Base-by-base conservation (phyloP, 2,113 vertebrate genomes). In the Phoenicopterus ruber region DNA sequence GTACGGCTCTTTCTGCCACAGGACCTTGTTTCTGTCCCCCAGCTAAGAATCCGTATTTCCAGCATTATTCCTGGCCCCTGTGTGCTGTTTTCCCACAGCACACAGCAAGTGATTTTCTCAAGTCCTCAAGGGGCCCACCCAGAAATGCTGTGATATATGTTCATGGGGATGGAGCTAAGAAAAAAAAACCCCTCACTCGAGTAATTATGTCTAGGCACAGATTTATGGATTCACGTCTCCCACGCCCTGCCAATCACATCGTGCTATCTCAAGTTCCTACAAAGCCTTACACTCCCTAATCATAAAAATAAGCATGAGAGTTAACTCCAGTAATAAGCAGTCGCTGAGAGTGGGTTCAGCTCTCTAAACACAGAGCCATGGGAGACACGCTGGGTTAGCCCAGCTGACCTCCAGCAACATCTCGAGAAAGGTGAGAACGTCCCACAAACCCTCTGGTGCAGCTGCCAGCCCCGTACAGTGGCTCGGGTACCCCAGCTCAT, bases 211-310 rank as follows among this genome's bases (percentile, higher is more conserved):
- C 65, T 76, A 74, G 61, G 96, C 88, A 93, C n/a, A 96, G 91
- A 92, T 90, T 95, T 79, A 74, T 82, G 91, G 94, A 89, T 94
- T 65, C 88, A 16, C 0, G 22, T 95, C 93, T 95, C 95, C 94
- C 91, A 93, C 93, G 3, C 72, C 79, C 50, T 96, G 95, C 90
- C 96, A 97, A 94, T 93, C 94, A 91, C 89, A 52, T 67, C 13
- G 4, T 54, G 86, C 50, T 88, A 9, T 85, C 94, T 95, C 86
- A 29, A 85, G 70, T 26, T 93, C 63, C 81, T 72, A 29, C 72
- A n/a, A 36, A 96, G 87, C 70, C 67, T 92, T 67, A 29, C 54
- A 38, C 46, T 94, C 86, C 82, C 78, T 92, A 82, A 84, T 84
- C 92, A 93, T 47, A 90, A 96, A 97, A 97, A 96, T 86, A 95